Conservation (phyloP, 2,113 vertebrate species). For the Cathartes aura region DNA sequence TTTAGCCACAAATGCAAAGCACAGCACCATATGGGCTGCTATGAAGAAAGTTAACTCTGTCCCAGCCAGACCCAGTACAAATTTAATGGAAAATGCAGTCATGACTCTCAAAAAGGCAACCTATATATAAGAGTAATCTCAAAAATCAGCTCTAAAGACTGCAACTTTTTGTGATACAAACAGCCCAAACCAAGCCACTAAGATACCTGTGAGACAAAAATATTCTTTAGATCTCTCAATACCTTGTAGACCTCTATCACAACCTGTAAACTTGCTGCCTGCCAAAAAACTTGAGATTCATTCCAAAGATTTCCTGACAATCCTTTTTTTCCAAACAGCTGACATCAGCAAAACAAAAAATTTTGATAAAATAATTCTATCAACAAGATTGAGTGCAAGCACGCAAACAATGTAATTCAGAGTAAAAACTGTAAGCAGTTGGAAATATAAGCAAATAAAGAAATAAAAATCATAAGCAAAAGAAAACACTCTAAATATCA, state of each 20-base stretch:
- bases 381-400: background rate
- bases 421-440: background rate
- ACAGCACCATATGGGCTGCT: accelerated
- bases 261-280: background rate
- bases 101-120: background rate
- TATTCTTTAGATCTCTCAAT: background rate
- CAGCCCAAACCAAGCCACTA: background rate
- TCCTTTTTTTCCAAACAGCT: background rate
- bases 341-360: background rate
- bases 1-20: background rate
- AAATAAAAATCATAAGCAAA: background rate
- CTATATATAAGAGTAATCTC: background rate
- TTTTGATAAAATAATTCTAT: background rate
- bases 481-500: background rate
- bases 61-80: background rate
- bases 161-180: background rate
- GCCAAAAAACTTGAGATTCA: background rate
- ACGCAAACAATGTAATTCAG: background rate
- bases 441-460: background rate
- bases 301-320: background rate
- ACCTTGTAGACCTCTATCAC: background rate
- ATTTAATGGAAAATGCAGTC: background rate
- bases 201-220: background rate
- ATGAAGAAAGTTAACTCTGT: background rate
- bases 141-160: background rate